Conservation (phyloP, 2,797 vertebrate species). For the Vireo griseus region DNA sequence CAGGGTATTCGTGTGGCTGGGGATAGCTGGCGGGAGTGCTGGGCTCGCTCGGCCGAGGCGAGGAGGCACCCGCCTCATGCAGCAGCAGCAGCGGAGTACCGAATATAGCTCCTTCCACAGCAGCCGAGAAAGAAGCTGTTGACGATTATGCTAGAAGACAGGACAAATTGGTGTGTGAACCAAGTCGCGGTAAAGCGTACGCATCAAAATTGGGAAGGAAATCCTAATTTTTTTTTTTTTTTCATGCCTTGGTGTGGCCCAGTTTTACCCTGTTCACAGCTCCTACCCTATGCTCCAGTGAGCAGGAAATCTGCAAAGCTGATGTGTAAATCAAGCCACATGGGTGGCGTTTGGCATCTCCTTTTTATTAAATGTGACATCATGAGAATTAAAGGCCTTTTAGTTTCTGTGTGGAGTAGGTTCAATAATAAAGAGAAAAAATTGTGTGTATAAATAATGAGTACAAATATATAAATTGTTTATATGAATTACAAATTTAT, state of each 20-base stretch:
- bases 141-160: neutral
- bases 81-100: neutral
- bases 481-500: neutral
- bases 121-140: neutral
- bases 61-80: neutral
- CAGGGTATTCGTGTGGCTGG: rapidly evolving
- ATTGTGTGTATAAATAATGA: neutral
- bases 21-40: rapidly evolving
- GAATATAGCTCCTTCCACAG: neutral
- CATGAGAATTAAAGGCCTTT: neutral
- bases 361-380: neutral
- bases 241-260: neutral
- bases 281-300: rapidly evolving
- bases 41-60: neutral
- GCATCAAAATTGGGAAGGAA: neutral
- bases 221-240: neutral
- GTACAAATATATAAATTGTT: neutral
- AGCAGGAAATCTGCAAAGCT: neutral
- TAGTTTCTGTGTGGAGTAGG: neutral
- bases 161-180: neutral
- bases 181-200: neutral
- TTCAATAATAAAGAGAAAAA: neutral
- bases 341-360: neutral
- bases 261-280: rapidly evolving
- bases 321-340: neutral